A percentile compares a stretch with the other conserved stretches of the same genome.
These are phyloP conservation scores for Drosophila sordidapex DNA, from an alignment of 2,888 invertebrate genomes.

Conservation along the genomic window DNA sequence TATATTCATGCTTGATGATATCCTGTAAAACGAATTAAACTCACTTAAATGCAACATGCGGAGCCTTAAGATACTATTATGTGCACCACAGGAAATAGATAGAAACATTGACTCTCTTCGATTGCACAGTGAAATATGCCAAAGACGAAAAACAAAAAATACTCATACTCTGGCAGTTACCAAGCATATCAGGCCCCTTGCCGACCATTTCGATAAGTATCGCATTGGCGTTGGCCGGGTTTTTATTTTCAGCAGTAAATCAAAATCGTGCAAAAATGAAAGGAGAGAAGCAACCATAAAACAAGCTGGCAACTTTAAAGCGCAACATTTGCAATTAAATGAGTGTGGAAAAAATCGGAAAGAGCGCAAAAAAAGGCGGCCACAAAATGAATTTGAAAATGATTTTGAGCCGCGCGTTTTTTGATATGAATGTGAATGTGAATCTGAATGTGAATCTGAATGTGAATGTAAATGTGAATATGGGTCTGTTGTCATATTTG, in stretches of 20 bases:
- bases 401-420: conserved; percentile 52
- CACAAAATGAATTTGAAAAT: conserved; percentile 63
- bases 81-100: neutral
- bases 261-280: conserved; percentile 29
- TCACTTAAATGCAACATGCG: neutral
- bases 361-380: conserved; percentile 20
- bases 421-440: conserved; percentile 29
- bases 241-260: conserved; percentile 54
- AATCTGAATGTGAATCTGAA: neutral
- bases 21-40: neutral
- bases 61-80: neutral
- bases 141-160: neutral
- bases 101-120: neutral
- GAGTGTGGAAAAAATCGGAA: conserved; percentile 20
- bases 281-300: conserved; percentile 9
- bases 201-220: conserved; percentile 10
- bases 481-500: conserved; percentile 17
- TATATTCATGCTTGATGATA: neutral
- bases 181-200: neutral
- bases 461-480: conserved; percentile 1
- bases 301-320: conserved; percentile 36
- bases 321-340: conserved; percentile 61
- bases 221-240: conserved; percentile 26
- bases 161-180: neutral
- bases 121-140: neutral